Evolutionary conservation across 2,888 invertebrate genomes (phyloP).

Genomic region (Epinotia demarniana): DNA sequence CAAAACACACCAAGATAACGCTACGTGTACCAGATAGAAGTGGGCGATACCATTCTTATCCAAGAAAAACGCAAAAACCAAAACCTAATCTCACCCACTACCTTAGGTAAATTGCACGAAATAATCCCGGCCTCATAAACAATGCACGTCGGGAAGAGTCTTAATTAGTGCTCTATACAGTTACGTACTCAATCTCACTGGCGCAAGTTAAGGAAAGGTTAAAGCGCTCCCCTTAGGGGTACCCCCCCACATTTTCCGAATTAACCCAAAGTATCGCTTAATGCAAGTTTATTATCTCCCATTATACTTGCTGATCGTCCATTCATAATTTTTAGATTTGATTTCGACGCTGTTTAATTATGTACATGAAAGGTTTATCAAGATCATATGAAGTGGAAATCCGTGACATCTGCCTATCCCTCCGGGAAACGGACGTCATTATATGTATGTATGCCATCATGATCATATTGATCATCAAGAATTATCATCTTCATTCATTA

Average conservation of each 20-base stretch:
- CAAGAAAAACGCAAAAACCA: neutral
- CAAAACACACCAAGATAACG: neutral
- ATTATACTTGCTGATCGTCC: constrained; percentile 66
- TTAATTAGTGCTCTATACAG: constrained; percentile 82
- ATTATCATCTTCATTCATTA: no score
- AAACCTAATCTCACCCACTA: constrained; percentile 50
- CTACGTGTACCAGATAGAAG: neutral
- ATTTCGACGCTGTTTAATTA: neutral
- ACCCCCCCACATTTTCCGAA: constrained; percentile 67
- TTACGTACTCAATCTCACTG: constrained; percentile 81
- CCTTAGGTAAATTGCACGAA: constrained; percentile 64
- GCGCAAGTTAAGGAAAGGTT: constrained; percentile 81
- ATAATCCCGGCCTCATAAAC: constrained; percentile 75
- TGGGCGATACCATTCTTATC: neutral
- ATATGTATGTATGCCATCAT: no score
- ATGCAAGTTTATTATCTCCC: constrained; percentile 81
- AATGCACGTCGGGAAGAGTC: constrained; percentile 77
- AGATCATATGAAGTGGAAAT: no score
- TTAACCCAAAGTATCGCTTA: constrained; percentile 81
- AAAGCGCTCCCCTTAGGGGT: constrained; percentile 58
- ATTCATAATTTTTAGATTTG: constrained; percentile 68
- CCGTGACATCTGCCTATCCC: no score
- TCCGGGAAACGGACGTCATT: no score
- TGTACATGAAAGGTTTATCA: neutral
- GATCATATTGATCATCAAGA: no score